Base-by-base conservation (phyloP, 2,888 invertebrate genomes). In the Ormia ochracea region DNA sequence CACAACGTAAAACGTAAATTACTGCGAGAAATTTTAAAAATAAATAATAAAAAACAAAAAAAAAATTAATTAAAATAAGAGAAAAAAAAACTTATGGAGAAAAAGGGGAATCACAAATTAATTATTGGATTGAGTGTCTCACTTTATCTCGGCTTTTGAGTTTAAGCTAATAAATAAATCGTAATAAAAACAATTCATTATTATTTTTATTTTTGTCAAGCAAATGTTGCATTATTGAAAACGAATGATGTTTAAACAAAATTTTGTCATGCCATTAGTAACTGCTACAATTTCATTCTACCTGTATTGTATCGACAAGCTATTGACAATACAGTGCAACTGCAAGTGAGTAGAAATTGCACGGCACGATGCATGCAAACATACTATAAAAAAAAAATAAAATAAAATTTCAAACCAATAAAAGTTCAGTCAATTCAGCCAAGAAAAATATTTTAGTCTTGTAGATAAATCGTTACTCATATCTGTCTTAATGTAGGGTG, bases 231-330 rank as follows among this genome's bases (percentile, higher is more conserved):
- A 41, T 36, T 48, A 41, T 45, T 58, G 14, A 19, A 50, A 65
- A 74, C 23, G 74, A 78, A 78, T 78, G 74, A 58, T 78, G 38
- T 78, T 78, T 69, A 52, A 14, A 84, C 83, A 82, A 85, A 85
- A 85, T 85, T 87, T 87, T 86, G 86, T 86, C 86, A 86, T 85
- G 85, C 86, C 87, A 86, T 86, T 87, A 86, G 87, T 86, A 87
- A 48, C 68, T 74, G 69, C 69, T 74, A 52, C 58, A 69, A 31
- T 45, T 65, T 17, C 19, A 21, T 4, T 19, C 48, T 28, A n/a
- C 26, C 0, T 14, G 38, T 1, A 0, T 17, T 28, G 4, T 14
- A 3, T 7, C n/a, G n/a, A n/a, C n/a, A n/a, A n/a, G n/a, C n/a
- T n/a, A n/a, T n/a, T n/a, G n/a, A n/a, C n/a, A n/a, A n/a, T n/a